Evolutionary conservation across 2,113 vertebrate genomes (phyloP), one percentile per base, ranked within the genome.

Genomic region (Lepus europaeus): DNA sequence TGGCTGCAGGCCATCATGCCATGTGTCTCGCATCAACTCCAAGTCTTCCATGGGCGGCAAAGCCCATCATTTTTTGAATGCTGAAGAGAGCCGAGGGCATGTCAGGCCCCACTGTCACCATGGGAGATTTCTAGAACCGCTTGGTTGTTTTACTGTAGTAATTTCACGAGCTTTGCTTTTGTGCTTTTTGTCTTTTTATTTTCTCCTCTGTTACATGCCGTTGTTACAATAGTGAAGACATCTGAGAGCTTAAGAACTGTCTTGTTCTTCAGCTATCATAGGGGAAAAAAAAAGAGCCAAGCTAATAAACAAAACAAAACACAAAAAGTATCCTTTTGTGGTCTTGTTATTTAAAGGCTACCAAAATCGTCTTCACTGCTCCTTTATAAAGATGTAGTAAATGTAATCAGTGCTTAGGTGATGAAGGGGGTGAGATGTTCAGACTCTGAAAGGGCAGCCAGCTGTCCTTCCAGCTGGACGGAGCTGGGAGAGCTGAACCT

Each of bases 21-120:
- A 22, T 29, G 19, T 0, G 0, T 12, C 3, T 0, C 0, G 13
- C 1, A 0, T 68, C 49, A 25, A 1, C 12, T 64, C 56, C 27
- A 36, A 0, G 1, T 9, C 51, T 39, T 84, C 49, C 19, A 6
- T 0, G 0, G 59, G 13, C 0, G 6, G 25, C 19, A 29, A 12
- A n/a, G 11, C 9, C 10, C 13, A 23, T 89, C 9, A 17, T 31
- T 10, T 56, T 33, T 45, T 3, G 4, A 39, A 29, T 19, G 64
- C n/a, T 78, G 13, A 39, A 51, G 74, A 74, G 77, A 59, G 63
- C 69, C 3, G 3, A 66, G 6, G 31, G 31, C 29, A 4, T 6
- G 0, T 9, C 2, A 3, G 77, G 17, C 53, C 74, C 39, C 17
- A 1, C 12, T 1, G 2, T 80, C 68, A 51, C 27, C 16, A 2